These are phyloP conservation scores for Mastomys coucha DNA, from an alignment of 2,113 vertebrate species.

Conservation along the genomic window DNA sequence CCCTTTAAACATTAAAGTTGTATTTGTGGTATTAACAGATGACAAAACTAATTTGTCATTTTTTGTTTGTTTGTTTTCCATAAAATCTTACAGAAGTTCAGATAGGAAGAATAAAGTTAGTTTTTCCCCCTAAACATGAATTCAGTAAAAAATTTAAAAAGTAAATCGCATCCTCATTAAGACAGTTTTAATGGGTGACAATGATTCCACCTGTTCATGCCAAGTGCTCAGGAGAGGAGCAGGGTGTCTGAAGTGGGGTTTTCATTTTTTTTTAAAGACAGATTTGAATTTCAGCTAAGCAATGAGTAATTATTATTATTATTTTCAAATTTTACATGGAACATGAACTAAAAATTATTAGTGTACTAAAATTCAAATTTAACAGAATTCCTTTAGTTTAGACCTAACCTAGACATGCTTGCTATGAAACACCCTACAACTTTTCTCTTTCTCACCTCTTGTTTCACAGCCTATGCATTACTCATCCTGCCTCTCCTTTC, in stretches of 20 bases:
- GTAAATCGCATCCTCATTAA: neutral
- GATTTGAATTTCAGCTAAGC: constrained; percentile 50
- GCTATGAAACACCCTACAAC: neutral
- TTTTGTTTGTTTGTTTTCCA: constrained; percentile 39
- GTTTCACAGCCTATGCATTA: neutral
- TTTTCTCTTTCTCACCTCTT: neutral
- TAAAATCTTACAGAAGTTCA: constrained; percentile 41
- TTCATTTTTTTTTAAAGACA: neutral
- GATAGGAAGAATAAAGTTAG: neutral
- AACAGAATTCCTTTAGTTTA: constrained; percentile 10
- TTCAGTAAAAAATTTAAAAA: constrained; percentile 27
- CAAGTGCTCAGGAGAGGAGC: neutral
- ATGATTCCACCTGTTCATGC: neutral
- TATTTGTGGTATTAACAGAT: constrained; percentile 46
- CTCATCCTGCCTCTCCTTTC: neutral
- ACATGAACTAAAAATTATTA: constrained; percentile 1
- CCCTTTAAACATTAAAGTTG: constrained; percentile 12
- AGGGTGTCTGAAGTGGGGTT: neutral
- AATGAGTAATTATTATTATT: neutral
- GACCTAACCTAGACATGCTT: neutral
- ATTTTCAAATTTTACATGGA: neutral
- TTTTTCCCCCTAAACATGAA: constrained; percentile 7
- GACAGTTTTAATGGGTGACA: constrained; percentile 39
- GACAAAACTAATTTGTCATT: constrained; percentile 59
- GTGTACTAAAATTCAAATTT: constrained; percentile 43